These are phyloP conservation scores for Spizella passerina DNA, from an alignment of 2,797 vertebrate genomes.

Conservation along the genomic window DNA sequence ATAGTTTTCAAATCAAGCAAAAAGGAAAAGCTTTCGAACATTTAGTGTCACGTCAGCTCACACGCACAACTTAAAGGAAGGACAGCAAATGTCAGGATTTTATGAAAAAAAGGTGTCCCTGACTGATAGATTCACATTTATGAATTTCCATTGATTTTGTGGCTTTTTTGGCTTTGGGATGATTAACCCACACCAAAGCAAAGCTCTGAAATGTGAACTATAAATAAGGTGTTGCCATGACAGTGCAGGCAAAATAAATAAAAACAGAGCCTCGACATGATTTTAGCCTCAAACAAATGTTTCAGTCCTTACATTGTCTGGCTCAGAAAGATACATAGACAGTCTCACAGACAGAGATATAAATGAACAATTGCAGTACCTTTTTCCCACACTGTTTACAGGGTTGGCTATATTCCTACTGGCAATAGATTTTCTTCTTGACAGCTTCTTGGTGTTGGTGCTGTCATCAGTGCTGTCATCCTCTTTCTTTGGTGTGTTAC, in stretches of 20 bases:
- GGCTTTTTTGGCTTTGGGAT: background rate
- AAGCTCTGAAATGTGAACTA: background rate
- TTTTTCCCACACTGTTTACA: conserved; percentile 85
- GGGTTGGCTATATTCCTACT: conserved; percentile 77
- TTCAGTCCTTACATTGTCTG: conserved; percentile 44
- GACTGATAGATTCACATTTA: background rate
- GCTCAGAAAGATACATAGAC: conserved; percentile 54
- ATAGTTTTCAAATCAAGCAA: conserved; percentile 42
- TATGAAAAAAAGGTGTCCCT: background rate
- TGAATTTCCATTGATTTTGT: background rate
- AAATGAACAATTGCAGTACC: conserved; percentile 79
- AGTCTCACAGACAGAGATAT: conserved; percentile 12
- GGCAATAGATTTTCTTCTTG: conserved; percentile 70
- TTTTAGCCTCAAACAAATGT: conserved; percentile 54
- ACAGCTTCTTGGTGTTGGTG: conserved; percentile 57
- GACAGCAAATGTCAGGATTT: background rate
- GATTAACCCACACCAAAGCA: conserved; percentile 22
- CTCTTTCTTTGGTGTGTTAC: conserved; percentile 71
- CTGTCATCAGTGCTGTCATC: conserved; percentile 17
- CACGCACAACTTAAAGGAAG: conserved; percentile 1
- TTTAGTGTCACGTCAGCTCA: conserved; percentile 20
- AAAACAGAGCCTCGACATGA: conserved; percentile 18
- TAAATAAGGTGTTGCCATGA: background rate
- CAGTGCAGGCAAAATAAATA: conserved; percentile 50
- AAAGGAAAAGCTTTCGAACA: conserved; percentile 23